Evolutionary conservation across 2,888 invertebrate genomes (phyloP).

Genomic region (Helobdella robusta): DNA sequence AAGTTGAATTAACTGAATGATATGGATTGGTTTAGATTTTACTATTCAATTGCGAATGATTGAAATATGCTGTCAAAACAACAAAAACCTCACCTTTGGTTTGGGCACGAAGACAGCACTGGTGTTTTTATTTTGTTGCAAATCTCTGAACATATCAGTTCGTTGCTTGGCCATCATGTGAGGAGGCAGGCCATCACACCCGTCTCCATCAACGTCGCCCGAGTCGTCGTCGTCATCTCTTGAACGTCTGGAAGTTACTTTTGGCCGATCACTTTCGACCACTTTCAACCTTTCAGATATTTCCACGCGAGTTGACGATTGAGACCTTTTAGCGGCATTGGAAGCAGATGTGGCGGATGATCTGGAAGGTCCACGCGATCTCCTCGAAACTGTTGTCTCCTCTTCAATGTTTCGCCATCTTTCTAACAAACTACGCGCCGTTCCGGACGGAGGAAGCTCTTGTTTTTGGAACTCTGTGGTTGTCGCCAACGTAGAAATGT

Average conservation of each 20-base stretch:
- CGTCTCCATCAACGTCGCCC: too few species aligned
- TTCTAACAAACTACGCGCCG: slow-evolving; percentile 28
- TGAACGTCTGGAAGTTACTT: neutral
- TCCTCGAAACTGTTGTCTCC: neutral
- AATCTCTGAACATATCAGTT: too few species aligned
- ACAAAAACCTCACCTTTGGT: too few species aligned
- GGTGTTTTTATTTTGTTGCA: too few species aligned
- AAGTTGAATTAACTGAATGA: too few species aligned
- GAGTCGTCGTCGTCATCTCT: slow-evolving; percentile 14
- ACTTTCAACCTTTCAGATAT: slow-evolving; percentile 1
- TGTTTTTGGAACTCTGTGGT: slow-evolving; percentile 19
- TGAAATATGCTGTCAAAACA: too few species aligned
- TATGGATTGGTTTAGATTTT: too few species aligned
- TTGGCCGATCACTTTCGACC: slow-evolving; percentile 1
- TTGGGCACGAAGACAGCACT: too few species aligned
- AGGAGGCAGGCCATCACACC: too few species aligned
- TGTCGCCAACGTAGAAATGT: too few species aligned
- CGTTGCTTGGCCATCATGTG: too few species aligned
- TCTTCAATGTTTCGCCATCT: slow-evolving; percentile 31
- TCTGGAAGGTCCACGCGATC: neutral
- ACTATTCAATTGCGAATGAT: too few species aligned
- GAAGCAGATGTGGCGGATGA: neutral
- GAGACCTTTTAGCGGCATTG: neutral
- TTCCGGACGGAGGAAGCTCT: slow-evolving; percentile 32
- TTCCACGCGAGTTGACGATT: slow-evolving; percentile 19